Conservation (phyloP, 2,888 invertebrate genomes). For the Cantharis flavilabris region DNA sequence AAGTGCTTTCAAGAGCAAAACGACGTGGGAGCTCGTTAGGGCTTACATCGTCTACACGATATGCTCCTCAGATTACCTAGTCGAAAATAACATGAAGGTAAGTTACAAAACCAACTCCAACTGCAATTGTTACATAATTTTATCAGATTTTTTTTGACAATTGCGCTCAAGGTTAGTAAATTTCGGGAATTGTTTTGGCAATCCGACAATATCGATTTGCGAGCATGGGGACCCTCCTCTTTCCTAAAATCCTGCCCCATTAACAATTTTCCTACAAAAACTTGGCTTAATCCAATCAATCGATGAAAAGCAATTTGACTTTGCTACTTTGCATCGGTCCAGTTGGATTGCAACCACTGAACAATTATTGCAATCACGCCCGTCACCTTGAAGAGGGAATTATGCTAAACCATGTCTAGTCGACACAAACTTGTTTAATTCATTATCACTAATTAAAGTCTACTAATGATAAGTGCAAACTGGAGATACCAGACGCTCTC, state of each 20-base stretch:
- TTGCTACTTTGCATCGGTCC: background rate
- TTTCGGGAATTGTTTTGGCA: background rate
- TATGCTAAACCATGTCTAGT: background rate
- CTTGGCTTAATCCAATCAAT: background rate
- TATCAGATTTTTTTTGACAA: background rate
- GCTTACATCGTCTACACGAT: slow-evolving; percentile 91
- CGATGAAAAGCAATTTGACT: background rate
- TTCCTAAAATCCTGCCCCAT: background rate
- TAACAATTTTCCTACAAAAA: background rate
- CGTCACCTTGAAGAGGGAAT: background rate
- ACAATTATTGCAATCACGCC: background rate
- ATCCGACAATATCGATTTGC: background rate
- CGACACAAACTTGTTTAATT: background rate
- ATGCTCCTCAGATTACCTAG: slow-evolving; percentile 85
- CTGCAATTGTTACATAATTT: background rate
- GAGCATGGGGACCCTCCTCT: background rate
- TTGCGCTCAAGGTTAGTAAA: background rate
- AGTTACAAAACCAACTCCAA: slow-evolving; percentile 44
- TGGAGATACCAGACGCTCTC: background rate
- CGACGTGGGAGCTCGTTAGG: slow-evolving; percentile 86
- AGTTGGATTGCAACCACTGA: background rate
- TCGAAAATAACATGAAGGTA: slow-evolving; percentile 93
- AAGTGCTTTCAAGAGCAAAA: slow-evolving; percentile 95
- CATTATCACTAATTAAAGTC: background rate
- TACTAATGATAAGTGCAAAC: background rate